Evolutionary conservation across 2,113 vertebrate species (phyloP).

Genomic region (Engystomops pustulosus): DNA sequence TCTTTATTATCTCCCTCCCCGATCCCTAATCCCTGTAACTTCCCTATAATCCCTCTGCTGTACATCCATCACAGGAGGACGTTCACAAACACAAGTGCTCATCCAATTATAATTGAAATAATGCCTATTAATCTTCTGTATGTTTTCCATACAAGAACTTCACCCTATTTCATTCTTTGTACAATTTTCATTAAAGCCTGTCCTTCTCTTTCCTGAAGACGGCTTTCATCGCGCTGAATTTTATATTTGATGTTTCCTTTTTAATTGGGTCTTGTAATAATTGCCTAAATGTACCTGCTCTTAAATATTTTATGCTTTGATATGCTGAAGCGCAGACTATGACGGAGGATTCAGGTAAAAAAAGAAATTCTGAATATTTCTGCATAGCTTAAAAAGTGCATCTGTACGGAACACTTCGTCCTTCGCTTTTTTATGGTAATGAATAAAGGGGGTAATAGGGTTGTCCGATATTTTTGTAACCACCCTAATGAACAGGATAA

Average conservation of each 20-base stretch:
- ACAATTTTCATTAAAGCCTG: constrained; percentile 29
- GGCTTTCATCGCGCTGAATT: constrained; percentile 24
- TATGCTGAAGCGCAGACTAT: constrained; percentile 1
- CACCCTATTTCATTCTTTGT: constrained; percentile 37
- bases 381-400: neutral
- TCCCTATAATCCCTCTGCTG: constrained; percentile 28
- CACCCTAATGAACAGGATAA: no score
- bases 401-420: no score
- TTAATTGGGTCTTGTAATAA: constrained; percentile 45
- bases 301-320: constrained; percentile 41
- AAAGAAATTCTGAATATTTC: no score
- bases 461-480: neutral
- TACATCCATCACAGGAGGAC: constrained; percentile 33
- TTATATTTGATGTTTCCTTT: constrained; percentile 44
- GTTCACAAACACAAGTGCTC: constrained; percentile 49
- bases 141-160: constrained; percentile 34
- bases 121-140: constrained; percentile 47
- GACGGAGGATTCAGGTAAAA: constrained; percentile 2
- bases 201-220: constrained; percentile 37
- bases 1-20: constrained; percentile 27
- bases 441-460: neutral
- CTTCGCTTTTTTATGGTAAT: neutral
- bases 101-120: constrained; percentile 51
- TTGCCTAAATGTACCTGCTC: constrained; percentile 41
- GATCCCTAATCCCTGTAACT: constrained; percentile 34